Conservation (phyloP, 2,888 invertebrate genomes). For the Chamaedrilus cognettii region DNA sequence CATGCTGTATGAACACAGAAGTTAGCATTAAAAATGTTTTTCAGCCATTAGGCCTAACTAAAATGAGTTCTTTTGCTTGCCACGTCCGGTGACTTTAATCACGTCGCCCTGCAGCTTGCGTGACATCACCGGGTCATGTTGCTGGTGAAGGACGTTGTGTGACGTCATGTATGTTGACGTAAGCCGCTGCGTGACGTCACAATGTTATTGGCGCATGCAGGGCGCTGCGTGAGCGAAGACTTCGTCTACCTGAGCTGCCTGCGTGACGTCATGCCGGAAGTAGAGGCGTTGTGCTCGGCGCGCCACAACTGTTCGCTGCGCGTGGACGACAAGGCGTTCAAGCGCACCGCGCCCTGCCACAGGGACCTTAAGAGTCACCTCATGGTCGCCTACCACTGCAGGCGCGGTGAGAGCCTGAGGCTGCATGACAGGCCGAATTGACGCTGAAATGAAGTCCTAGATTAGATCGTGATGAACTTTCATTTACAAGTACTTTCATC, state of each 20-base stretch:
- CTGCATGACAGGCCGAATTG: too few species aligned
- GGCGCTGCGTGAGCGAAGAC: conserved; percentile 14
- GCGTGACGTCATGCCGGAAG: conserved; percentile 22
- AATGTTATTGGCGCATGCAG: too few species aligned
- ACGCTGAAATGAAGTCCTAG: too few species aligned
- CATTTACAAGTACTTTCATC: background rate
- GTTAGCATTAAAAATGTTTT: too few species aligned
- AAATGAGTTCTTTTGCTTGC: too few species aligned
- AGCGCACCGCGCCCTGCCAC: conserved; percentile 11
- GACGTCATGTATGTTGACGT: background rate
- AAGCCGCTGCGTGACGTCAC: too few species aligned
- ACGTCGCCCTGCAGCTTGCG: too few species aligned
- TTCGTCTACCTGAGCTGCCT: conserved; percentile 23
- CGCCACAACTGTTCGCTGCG: conserved; percentile 14
- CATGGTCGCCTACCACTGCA: conserved; percentile 18
- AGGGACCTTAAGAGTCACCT: conserved; percentile 23
- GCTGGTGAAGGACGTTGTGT: background rate
- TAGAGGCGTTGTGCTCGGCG: conserved; percentile 17
- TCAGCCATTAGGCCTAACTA: too few species aligned
- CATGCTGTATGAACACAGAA: too few species aligned
- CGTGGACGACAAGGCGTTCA: conserved; percentile 19
- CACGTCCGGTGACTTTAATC: too few species aligned
- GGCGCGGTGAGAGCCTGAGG: too few species aligned
- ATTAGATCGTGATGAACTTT: too few species aligned
- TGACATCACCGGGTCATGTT: background rate